Evolutionary conservation across 2,113 vertebrate species (phyloP).

Genomic region (Amblyornis subalaris): DNA sequence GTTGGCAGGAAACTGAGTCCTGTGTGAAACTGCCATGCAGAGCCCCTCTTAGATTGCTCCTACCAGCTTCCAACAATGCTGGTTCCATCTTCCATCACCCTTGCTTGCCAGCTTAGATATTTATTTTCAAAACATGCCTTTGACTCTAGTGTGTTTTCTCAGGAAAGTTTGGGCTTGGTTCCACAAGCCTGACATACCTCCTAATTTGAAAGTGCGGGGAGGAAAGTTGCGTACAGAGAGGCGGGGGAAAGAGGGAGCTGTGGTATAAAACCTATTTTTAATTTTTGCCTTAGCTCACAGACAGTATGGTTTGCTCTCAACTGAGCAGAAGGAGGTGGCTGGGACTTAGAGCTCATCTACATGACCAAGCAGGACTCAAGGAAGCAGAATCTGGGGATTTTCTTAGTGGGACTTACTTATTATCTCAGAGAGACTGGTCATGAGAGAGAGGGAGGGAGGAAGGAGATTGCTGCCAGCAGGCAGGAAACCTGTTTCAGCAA

Average conservation of each 20-base stretch:
- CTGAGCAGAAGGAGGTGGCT: not conserved
- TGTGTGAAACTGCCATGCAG: not conserved
- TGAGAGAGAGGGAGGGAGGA: not conserved
- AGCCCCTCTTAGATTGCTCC: not conserved
- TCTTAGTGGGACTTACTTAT: not conserved
- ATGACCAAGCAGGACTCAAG: not conserved
- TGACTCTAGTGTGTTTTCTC: conserved; percentile 19
- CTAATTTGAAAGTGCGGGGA: not conserved
- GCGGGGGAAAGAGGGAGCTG: not conserved
- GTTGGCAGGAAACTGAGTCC: not conserved
- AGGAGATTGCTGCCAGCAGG: not conserved
- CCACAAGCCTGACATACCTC: conserved; percentile 19
- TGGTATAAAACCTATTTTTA: not conserved
- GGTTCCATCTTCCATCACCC: not conserved
- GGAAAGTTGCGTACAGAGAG: not conserved
- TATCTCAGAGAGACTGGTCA: not conserved
- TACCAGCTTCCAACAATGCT: not conserved
- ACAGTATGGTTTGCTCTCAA: not conserved
- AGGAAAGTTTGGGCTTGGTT: conserved; percentile 12
- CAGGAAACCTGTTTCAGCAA: not conserved
- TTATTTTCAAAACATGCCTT: conserved; percentile 53
- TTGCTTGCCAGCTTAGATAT: conserved; percentile 5
- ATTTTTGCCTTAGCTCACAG: not conserved
- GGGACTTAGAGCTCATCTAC: not conserved
- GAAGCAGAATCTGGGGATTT: not conserved